phyloP scores from a whole-genome alignment of 2,797 vertebrate genomes.

The Liasis olivaceus region DNA sequence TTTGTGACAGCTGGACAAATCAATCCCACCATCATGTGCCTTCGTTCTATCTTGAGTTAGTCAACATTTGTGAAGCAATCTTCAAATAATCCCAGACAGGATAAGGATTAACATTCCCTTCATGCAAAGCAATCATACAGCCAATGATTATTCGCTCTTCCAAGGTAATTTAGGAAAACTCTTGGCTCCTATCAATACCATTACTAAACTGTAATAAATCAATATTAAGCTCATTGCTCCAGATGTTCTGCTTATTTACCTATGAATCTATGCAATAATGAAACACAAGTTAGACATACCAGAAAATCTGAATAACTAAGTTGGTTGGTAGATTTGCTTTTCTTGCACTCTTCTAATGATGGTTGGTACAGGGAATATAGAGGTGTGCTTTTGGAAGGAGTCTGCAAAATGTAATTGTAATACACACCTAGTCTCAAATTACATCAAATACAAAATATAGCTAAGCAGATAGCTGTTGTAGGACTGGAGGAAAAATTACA shows the following conservation, averaged over 20 bases:
- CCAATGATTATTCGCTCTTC: background rate
- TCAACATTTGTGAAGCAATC: background rate
- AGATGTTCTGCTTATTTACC: background rate
- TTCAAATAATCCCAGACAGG: background rate
- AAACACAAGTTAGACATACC: constrained; percentile 46
- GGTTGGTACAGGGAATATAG: constrained; percentile 39
- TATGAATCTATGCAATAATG: constrained; percentile 8
- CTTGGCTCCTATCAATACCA: background rate
- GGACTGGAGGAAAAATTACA: background rate
- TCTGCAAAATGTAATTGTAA: constrained; percentile 51
- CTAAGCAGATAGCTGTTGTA: background rate
- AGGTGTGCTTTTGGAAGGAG: constrained; percentile 38
- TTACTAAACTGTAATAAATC: background rate
- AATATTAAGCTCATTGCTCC: background rate
- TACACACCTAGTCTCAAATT: constrained; percentile 8
- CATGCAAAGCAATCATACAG: background rate
- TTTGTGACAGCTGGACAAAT: background rate
- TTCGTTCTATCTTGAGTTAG: background rate
- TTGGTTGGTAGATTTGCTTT: constrained; percentile 41
- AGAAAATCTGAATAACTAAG: constrained; percentile 55
- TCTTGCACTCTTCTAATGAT: constrained; percentile 50
- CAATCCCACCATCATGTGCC: background rate
- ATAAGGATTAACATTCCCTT: background rate
- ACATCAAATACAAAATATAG: background rate
- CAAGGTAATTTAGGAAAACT: background rate